Base-by-base conservation (phyloP, 2,113 vertebrate species). In the Heterocephalus glaber region DNA sequence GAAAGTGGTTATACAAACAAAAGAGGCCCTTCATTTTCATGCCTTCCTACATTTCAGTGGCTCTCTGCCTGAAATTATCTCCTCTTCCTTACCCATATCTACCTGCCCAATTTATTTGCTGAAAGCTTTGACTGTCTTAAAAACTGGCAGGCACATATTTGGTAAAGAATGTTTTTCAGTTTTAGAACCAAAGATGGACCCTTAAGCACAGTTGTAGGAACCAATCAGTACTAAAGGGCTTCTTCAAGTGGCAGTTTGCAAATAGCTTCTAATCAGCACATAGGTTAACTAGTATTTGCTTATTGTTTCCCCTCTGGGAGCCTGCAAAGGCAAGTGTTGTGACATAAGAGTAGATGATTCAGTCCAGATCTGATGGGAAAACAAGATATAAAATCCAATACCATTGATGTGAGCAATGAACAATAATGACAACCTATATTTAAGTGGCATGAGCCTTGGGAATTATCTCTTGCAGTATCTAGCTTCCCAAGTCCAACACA, bases 291-390 rank as follows among this genome's bases (percentile, higher is more conserved):
- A 86, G 80, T 41, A 61, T 52, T 80, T 79, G 56, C 26, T 76
- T 22, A 44, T 19, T 60, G 66, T 90, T 94, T 92, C 41, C 82
- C 92, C 94, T 93, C 72, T 3, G 14, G 82, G 52, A 84, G 66
- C 52, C 61, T 84, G 54, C 65, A 47, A 54, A 94, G 72, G 72
- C 83, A 74, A 94, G 66, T 80, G 16, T 65, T 77, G 60, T 95
- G 95, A 94, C 22, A 72, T n/a, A 68, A 95, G 26, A 95, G 93
- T 20, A 19, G 85, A 58, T 92, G 86, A 90, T 79, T 97, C 97
- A 92, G 86, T 89, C 52, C 61, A 93, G 89, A 89, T 52, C 68
- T 47, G 52, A 95, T 90, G 92, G 84, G 95, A 96, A 93, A 93
- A 87, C n/a, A 87, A 86, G 70, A 77, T 94, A 65, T 92, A 95